Evolutionary conservation across 2,113 vertebrate genomes (phyloP).

Genomic region (Coreoperca whiteheadi): DNA sequence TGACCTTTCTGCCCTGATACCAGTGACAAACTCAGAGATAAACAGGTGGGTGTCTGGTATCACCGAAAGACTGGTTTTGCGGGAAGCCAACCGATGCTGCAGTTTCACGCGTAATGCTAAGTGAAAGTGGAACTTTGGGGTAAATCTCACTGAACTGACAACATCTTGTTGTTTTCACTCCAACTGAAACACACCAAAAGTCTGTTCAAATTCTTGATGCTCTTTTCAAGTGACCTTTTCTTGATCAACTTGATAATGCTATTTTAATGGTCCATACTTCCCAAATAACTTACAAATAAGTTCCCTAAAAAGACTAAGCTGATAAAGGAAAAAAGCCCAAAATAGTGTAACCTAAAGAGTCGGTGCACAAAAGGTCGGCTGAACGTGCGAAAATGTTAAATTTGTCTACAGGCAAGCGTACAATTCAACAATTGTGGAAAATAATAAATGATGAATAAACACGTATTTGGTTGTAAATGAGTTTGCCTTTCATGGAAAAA

Average conservation of each 20-base stretch:
- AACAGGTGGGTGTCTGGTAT: conserved; percentile 63
- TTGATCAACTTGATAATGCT: neutral
- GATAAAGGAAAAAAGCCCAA: neutral
- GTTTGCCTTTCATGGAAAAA: neutral
- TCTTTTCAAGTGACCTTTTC: neutral
- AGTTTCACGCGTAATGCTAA: conserved; percentile 36
- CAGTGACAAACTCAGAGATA: conserved; percentile 16
- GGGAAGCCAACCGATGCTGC: conserved; percentile 22
- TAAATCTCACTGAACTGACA: neutral
- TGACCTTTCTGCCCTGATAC: conserved; percentile 44
- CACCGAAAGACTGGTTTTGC: conserved; percentile 47
- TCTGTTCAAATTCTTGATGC: neutral
- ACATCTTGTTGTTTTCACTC: neutral
- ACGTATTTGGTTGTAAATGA: neutral
- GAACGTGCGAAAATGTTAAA: neutral
- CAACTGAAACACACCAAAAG: neutral
- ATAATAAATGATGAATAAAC: neutral
- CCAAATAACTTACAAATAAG: neutral
- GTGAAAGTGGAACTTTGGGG: neutral
- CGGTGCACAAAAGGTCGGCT: neutral
- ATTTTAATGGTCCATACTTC: neutral
- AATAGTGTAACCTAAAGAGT: neutral
- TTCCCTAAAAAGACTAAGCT: neutral
- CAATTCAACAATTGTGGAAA: neutral
- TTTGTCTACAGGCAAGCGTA: neutral